phyloP scores from a whole-genome alignment of 1,140 invertebrate genomes.

The Aleiodes sp. region DNA sequence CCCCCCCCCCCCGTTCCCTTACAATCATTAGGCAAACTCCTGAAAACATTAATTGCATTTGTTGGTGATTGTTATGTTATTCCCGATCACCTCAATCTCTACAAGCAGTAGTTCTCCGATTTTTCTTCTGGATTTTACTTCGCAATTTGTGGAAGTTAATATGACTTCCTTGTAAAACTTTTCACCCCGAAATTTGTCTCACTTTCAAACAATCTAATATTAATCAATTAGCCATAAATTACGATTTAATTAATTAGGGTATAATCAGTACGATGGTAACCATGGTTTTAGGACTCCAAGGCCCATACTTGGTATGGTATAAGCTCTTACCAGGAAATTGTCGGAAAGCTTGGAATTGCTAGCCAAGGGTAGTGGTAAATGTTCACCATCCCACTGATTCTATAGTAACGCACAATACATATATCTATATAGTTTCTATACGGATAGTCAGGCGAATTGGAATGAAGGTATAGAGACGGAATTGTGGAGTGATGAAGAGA shows the following conservation, averaged over 20 bases:
- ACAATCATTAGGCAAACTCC: too few species aligned
- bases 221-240: not conserved
- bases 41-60: too few species aligned
- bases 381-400: slow-evolving; percentile 2
- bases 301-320: not conserved
- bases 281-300: not conserved
- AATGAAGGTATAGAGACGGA: not conserved
- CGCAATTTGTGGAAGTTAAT: too few species aligned
- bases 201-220: not conserved
- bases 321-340: slow-evolving; percentile 16
- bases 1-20: too few species aligned
- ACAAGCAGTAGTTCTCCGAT: too few species aligned
- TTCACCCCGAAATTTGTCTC: not conserved
- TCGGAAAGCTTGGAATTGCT: slow-evolving; percentile 25
- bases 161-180: not conserved
- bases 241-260: slow-evolving; percentile 22
- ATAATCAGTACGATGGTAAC: slow-evolving; percentile 14
- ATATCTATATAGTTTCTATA: not conserved
- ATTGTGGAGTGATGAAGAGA: not conserved
- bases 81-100: too few species aligned
- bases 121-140: too few species aligned
- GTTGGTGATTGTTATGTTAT: too few species aligned
- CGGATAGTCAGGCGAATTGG: not conserved
- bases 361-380: slow-evolving; percentile 8
- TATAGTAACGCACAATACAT: not conserved